Base-by-base conservation (phyloP, 2,888 invertebrate species). In the Pseudolycoriella hygida region DNA sequence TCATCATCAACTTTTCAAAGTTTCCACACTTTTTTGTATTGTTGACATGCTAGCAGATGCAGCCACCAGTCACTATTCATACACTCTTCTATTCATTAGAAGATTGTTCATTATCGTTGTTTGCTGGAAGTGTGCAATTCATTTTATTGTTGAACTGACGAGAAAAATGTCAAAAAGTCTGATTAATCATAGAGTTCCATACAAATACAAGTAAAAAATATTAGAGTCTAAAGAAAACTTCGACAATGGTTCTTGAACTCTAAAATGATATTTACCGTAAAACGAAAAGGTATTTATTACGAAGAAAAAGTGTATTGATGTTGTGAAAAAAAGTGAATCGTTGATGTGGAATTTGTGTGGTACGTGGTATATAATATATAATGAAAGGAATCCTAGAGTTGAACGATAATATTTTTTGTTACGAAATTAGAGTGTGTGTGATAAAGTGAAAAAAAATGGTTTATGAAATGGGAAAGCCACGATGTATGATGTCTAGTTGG, bases 241-340 rank as follows among this genome's bases (percentile, higher is more conserved):
- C 17, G 45, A 45, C 40, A 38, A 32, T 52, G 50, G 49, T 52
- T 52, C 49, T 51, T 51, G 48, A 52, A 51, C 48, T 54, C 52
- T 55, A 53, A 53, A 53, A 54, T 55, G 54, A 51, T 50, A 52
- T 53, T 53, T 53, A 52, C 50, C 49, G 46, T 50, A 47, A 53
- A 52, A 53, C 51, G 52, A 50, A 53, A 55, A 55, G 55, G 54
- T 54, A 34, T 34, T 34, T 34, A 34, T 40, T 40, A 12, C 18
- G 12, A 18, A 3, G 5, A 40, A 11, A 18, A 40, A 15, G 17
- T 2, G 3, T 14, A n/a, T 8, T 5, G 3, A 5, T 41, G 15
- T 11, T 14, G 14, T 40, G 17, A 3, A 11, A 40, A 11, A 18
- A 40, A 18, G 18, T 3, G 2, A 3, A 25, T 3, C 2, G 6